Conservation (phyloP, 2,888 invertebrate species). For the Thysanoteuthis rhombus region DNA sequence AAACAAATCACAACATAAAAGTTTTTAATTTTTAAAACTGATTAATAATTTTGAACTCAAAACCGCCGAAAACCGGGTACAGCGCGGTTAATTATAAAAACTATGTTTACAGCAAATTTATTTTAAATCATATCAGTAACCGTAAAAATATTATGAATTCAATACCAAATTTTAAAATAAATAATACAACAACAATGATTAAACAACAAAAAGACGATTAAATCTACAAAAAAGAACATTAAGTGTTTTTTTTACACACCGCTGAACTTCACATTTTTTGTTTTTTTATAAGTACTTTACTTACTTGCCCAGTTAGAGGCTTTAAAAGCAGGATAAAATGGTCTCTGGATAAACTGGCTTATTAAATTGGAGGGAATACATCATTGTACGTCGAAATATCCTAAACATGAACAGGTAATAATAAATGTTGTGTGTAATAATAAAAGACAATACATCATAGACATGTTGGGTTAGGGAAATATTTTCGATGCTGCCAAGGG, state of each 20-base stretch:
- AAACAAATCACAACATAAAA: no score
- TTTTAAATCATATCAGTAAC: no score
- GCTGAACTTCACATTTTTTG: background rate
- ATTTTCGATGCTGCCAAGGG: background rate
- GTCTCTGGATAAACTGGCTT: background rate
- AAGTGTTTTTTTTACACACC: background rate
- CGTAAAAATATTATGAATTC: no score
- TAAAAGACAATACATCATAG: background rate
- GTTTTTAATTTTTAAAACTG: no score
- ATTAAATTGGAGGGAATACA: background rate
- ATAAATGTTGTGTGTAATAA: background rate
- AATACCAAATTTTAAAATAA: no score
- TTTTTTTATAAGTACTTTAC: background rate
- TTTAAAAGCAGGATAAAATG: background rate
- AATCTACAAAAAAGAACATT: background rate
- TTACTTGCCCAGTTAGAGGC: background rate
- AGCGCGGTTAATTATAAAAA: no score
- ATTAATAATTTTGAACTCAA: no score
- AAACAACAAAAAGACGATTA: no score
- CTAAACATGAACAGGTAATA: background rate
- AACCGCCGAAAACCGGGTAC: no score
- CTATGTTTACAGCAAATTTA: no score
- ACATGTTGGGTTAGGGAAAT: background rate
- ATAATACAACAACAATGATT: no score
- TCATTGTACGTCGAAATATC: background rate